Percentiles rank a stretch among this genome's conserved stretches.
These are phyloP conservation scores for Himalopsyche anomala DNA, from an alignment of 2,888 invertebrate genomes.

Conservation along the genomic window DNA sequence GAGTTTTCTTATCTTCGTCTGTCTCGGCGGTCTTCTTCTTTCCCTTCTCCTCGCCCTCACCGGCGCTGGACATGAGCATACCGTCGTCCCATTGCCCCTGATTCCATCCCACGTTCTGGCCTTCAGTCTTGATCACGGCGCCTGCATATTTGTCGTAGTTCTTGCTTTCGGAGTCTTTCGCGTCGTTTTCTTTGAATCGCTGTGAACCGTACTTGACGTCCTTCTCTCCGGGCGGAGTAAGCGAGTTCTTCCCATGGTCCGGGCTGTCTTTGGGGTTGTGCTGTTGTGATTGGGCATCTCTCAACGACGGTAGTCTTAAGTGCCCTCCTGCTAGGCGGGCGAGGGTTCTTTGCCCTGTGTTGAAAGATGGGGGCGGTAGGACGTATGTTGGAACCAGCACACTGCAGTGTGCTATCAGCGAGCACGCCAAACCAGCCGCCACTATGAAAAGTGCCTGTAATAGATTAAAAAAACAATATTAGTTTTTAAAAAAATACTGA, in stretches of 20 bases:
- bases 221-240: conserved; percentile 57
- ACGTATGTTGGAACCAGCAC: conserved; percentile 77
- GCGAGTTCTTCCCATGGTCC: conserved; percentile 63
- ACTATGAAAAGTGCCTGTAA: conserved; percentile 32
- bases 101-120: conserved; percentile 75
- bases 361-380: conserved; percentile 72
- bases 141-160: conserved; percentile 70
- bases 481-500: not conserved
- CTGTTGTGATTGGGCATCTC: not conserved
- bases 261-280: conserved; percentile 13
- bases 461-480: conserved; percentile 3
- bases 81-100: conserved; percentile 81
- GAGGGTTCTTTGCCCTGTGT: conserved; percentile 78
- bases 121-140: conserved; percentile 73
- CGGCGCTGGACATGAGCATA: conserved; percentile 83
- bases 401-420: conserved; percentile 71
- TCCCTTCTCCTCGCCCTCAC: conserved; percentile 79
- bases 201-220: conserved; percentile 38
- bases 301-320: conserved; percentile 71
- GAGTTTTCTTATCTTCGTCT: conserved; percentile 88
- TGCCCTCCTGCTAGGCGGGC: conserved; percentile 84
- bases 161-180: conserved; percentile 73
- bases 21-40: conserved; percentile 72
- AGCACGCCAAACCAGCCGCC: conserved; percentile 67
- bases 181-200: conserved; percentile 68